These are phyloP conservation scores for Gallinago undulata DNA, from an alignment of 2,113 vertebrate species.

Conservation along the genomic window DNA sequence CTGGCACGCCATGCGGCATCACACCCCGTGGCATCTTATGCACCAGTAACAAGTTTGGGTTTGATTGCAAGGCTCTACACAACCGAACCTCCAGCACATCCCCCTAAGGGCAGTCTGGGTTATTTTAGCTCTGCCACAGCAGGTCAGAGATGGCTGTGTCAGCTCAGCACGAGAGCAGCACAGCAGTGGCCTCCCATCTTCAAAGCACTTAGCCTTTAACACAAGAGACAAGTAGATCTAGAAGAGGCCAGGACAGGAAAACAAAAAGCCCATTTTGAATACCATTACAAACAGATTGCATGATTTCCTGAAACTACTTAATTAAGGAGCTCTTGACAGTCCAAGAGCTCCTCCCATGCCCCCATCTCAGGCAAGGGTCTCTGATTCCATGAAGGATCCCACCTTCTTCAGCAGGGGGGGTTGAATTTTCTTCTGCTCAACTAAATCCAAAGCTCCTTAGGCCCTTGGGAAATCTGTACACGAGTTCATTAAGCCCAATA, in stretches of 20 bases:
- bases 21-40: not conserved
- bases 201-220: not conserved
- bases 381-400: not conserved
- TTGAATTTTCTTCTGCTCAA: not conserved
- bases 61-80: not conserved
- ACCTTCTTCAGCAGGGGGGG: not conserved
- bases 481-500: not conserved
- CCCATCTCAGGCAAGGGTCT: not conserved
- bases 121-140: not conserved
- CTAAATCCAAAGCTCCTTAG: not conserved
- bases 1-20: not conserved
- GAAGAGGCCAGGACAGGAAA: not conserved
- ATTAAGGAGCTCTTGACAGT: rapidly evolving
- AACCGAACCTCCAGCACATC: not conserved
- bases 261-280: not conserved
- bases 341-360: not conserved
- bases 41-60: not conserved
- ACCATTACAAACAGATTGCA: not conserved
- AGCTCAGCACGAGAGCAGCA: not conserved
- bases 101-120: not conserved
- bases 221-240: not conserved
- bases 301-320: not conserved
- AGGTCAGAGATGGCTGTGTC: not conserved
- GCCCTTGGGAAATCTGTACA: not conserved
- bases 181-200: not conserved